Evolutionary conservation across 1,140 invertebrate genomes (phyloP), one percentile per base, ranked within the genome.

Genomic region (Eueides isabella): DNA sequence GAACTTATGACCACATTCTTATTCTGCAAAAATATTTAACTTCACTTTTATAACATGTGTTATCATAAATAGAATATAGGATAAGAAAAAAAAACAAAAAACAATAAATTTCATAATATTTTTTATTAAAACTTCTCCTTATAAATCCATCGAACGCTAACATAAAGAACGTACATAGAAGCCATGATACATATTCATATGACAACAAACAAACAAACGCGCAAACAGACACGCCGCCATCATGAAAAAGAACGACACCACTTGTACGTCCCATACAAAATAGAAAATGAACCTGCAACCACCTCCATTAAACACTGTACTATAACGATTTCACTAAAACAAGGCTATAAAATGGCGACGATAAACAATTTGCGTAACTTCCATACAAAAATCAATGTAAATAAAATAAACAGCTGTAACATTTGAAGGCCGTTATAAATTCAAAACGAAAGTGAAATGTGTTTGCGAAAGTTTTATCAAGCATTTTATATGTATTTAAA

Each of bases 61-160:
- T 33, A 33, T 33, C 7, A 7, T 61, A 61, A 61, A 61, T 14
- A 14, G 30, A 3, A n/a, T 7, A 11, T n/a, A 31, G 28, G 73
- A 64, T 76, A 64, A 35, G 71, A 80, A 77, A 77, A 74, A 80
- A 78, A 80, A 76, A 77, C 79, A 80, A 69, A 80, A 75, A 68
- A 72, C 66, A 67, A 74, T 77, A 76, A 85, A 84, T 86, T 85
- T 82, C 75, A 83, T 83, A 84, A 81, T 84, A 80, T 89, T 89
- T 90, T 90, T 90, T 88, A 88, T 89, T 89, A 90, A 90, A 90
- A 87, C 85, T 88, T 88, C 83, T 89, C 83, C 87, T 90, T 90
- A 90, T 89, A 90, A 90, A 90, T 90, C 88, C 88, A 90, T 89
- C 85, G 88, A 89, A 86, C 84, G 87, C 88, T 90, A 90, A 90